Percentiles rank a stretch among this genome's conserved stretches.
Conservation (phyloP, 2,888 invertebrate genomes). For the Amphipoea lucens region DNA sequence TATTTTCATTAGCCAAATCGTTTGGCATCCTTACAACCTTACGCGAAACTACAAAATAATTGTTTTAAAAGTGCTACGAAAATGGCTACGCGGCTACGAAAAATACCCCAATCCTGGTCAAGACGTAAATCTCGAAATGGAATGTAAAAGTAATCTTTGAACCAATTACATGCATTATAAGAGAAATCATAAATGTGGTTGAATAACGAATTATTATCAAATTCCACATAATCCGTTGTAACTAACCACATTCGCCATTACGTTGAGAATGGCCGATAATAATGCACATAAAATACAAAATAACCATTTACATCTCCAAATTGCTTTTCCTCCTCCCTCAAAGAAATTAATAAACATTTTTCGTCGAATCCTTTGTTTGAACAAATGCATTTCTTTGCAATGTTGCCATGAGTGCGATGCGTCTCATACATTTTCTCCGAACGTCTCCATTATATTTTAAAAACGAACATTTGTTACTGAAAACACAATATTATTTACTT, state of each 20-base stretch:
- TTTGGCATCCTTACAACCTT: background rate
- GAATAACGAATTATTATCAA: conserved; percentile 5
- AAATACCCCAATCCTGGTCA: background rate
- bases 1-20: background rate
- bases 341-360: conserved; percentile 24
- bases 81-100: conserved; percentile 32
- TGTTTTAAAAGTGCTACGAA: conserved; percentile 29
- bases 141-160: background rate
- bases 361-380: conserved; percentile 41
- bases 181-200: conserved; percentile 18
- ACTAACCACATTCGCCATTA: background rate
- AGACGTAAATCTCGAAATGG: background rate
- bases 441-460: conserved; percentile 49
- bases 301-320: background rate
- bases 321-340: conserved; percentile 16
- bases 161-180: background rate
- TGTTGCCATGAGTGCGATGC: conserved; percentile 27
- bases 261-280: conserved; percentile 19
- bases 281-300: conserved; percentile 24
- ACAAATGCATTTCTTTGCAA: conserved; percentile 48
- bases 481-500: conserved; percentile 59
- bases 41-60: background rate
- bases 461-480: conserved; percentile 55
- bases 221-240: conserved; percentile 6
- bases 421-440: conserved; percentile 50